These are phyloP conservation scores for Syritta pipiens DNA, from an alignment of 2,888 invertebrate species.

Conservation along the genomic window DNA sequence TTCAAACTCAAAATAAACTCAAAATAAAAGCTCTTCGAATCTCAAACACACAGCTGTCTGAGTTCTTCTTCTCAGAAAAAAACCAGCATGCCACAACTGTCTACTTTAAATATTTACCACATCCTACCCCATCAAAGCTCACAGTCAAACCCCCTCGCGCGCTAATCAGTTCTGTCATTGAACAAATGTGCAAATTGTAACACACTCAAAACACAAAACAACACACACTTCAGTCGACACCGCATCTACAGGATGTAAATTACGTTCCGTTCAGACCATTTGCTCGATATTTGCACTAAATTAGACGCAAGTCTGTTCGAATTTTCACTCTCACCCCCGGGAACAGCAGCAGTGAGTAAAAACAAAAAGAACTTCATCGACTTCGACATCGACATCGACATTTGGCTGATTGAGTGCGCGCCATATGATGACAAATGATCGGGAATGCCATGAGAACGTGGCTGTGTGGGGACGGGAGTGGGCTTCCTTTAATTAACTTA, in stretches of 20 bases:
- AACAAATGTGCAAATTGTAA: conserved; percentile 65
- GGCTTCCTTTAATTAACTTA: conserved; percentile 77
- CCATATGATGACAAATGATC: conserved; percentile 66
- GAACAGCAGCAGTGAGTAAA: conserved; percentile 21
- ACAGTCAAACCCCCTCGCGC: neutral
- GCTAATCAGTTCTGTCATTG: conserved; percentile 43
- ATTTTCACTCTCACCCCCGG: conserved; percentile 68
- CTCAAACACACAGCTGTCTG: neutral
- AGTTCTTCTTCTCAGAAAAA: neutral
- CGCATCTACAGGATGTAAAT: conserved; percentile 45
- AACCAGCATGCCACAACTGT: conserved; percentile 5
- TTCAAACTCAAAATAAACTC: no score
- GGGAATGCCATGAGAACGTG: conserved; percentile 29
- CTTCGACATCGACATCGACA: no score
- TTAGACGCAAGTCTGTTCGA: conserved; percentile 76
- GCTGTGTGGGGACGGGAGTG: neutral
- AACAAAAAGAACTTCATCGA: conserved; percentile 36
- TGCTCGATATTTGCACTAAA: conserved; percentile 76
- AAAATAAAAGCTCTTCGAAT: no score
- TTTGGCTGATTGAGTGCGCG: conserved; percentile 67
- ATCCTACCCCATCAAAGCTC: neutral
- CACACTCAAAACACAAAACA: conserved; percentile 46
- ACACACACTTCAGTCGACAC: conserved; percentile 25
- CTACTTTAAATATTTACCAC: conserved; percentile 32
- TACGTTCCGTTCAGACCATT: conserved; percentile 65